These are phyloP conservation scores for Erebia ligea DNA, from an alignment of 2,888 invertebrate species.

Conservation along the genomic window DNA sequence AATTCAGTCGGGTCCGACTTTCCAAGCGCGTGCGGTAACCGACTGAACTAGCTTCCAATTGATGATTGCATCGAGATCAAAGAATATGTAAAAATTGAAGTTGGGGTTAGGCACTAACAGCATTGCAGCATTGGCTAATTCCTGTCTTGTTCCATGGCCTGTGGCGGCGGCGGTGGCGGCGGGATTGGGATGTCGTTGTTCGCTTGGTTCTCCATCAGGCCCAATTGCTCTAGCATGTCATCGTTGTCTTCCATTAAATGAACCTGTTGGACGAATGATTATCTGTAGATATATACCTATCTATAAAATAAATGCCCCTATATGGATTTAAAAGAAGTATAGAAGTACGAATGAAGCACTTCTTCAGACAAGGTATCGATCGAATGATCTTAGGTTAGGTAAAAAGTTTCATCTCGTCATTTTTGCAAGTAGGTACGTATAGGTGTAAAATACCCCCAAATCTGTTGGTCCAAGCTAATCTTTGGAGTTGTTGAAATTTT, in stretches of 20 bases:
- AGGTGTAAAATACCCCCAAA: too few relatives aligned
- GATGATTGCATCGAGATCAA: too few relatives aligned
- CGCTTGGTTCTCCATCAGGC: slow-evolving; percentile 70
- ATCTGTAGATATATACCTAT: not conserved
- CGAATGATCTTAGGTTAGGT: too few relatives aligned
- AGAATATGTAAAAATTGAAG: not conserved
- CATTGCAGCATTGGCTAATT: slow-evolving; percentile 27
- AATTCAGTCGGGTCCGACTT: too few relatives aligned
- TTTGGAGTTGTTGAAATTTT: not conserved
- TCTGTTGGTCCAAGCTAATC: not conserved
- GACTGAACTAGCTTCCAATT: too few relatives aligned
- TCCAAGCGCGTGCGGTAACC: too few relatives aligned
- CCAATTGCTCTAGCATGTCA: slow-evolving; percentile 77
- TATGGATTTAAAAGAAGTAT: too few relatives aligned
- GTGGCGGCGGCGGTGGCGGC: slow-evolving; percentile 85
- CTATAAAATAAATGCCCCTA: not conserved
- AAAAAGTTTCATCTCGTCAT: too few relatives aligned
- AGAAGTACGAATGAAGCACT: too few relatives aligned
- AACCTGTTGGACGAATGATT: slow-evolving; percentile 53
- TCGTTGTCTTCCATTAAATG: slow-evolving; percentile 78
- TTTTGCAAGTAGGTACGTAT: too few relatives aligned
- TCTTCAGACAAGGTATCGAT: too few relatives aligned
- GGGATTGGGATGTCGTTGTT: slow-evolving; percentile 62
- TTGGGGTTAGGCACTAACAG: not conserved
- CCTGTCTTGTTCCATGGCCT: slow-evolving; percentile 82